These are phyloP conservation scores for Lophotriccus pileatus DNA, from an alignment of 2,797 vertebrate genomes.

Conservation along the genomic window DNA sequence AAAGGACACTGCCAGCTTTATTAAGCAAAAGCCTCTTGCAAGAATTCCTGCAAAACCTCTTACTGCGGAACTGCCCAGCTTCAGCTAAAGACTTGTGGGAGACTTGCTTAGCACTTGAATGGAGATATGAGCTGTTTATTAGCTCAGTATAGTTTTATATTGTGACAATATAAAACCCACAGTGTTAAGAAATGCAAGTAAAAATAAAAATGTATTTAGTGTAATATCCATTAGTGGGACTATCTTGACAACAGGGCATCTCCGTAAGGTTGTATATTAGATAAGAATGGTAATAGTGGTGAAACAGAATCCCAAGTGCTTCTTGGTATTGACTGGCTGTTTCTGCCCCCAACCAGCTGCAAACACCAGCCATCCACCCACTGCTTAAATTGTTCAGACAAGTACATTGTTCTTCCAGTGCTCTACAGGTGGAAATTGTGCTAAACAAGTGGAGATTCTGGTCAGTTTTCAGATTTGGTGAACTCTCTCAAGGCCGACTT, in stretches of 20 bases:
- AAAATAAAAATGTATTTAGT: background rate
- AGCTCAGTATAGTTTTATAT: background rate
- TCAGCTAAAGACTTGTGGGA: background rate
- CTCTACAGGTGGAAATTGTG: background rate
- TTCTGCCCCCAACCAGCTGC: background rate
- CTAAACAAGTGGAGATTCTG: background rate
- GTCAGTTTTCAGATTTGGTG: background rate
- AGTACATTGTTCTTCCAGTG: background rate
- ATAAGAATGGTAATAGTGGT: background rate
- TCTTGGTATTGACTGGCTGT: background rate
- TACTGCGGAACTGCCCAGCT: background rate
- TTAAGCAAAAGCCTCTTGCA: slow-evolving; percentile 6
- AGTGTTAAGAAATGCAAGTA: background rate
- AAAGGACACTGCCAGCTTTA: too few species aligned
- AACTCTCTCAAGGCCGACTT: background rate
- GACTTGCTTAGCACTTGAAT: background rate
- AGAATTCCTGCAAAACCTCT: slow-evolving; percentile 7
- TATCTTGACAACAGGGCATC: background rate
- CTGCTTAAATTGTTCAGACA: background rate
- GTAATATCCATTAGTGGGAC: background rate
- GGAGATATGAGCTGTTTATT: background rate
- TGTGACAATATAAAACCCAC: background rate
- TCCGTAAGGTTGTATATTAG: background rate
- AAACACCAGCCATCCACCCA: background rate
- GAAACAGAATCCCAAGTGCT: background rate